Percentiles rank a stretch among this genome's conserved stretches.
Conservation (phyloP, 2,888 invertebrate genomes). For the Petrolisthes manimaculis region DNA sequence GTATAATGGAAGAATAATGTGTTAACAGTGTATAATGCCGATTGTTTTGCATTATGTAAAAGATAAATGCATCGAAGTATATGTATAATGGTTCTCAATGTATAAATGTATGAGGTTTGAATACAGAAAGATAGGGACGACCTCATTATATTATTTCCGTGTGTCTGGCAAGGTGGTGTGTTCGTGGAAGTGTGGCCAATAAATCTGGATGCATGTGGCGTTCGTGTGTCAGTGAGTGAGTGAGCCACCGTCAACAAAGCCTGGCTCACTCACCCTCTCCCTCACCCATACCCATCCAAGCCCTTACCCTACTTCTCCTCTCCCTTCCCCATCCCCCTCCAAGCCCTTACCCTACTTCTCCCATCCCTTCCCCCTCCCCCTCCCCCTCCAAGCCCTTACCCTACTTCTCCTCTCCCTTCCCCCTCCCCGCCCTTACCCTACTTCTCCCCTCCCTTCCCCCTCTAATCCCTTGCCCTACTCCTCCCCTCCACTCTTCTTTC, state of each 20-base stretch:
- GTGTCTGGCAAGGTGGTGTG: too few species aligned
- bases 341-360: slow-evolving; percentile 8
- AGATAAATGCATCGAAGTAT: too few species aligned
- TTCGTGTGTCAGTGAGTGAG: too few species aligned
- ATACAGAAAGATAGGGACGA: too few species aligned
- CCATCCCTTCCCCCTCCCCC: slow-evolving; percentile 9
- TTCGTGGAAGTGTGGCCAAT: too few species aligned
- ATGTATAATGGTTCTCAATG: too few species aligned
- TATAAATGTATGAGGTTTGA: too few species aligned
- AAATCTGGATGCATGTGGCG: too few species aligned
- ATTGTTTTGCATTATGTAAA: too few species aligned
- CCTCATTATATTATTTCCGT: too few species aligned
- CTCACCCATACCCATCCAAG: neutral
- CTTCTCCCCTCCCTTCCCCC: neutral
- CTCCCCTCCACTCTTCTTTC: neutral
- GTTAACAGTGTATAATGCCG: too few species aligned
- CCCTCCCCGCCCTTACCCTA: neutral
- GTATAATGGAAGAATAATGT: too few species aligned
- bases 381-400: neutral
- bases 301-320: neutral
- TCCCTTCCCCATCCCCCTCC: slow-evolving; percentile 1
- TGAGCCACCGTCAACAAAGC: neutral
- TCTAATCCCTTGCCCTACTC: neutral
- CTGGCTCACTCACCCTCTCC: neutral
- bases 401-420: neutral